phyloP scores from a whole-genome alignment of 2,113 vertebrate species.

The Rhinolophus sinicus region DNA sequence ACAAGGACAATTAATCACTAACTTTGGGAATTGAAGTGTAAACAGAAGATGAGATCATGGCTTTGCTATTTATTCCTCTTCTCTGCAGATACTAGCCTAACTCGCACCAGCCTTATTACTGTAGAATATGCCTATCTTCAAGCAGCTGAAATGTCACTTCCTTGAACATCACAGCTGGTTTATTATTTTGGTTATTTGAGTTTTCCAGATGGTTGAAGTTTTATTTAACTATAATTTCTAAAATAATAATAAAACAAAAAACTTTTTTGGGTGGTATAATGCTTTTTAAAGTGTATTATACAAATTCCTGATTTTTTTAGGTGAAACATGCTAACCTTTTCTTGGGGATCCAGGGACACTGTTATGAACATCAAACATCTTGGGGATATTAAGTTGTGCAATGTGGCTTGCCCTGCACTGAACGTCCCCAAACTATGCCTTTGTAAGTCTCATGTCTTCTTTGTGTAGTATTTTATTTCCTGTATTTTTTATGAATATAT shows the following conservation, averaged over 20 bases:
- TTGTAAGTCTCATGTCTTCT: background rate
- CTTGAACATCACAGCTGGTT: background rate
- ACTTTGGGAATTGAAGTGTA: conserved; percentile 74
- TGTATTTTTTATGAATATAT: background rate
- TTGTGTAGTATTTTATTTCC: background rate
- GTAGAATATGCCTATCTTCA: conserved; percentile 11
- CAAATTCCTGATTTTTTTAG: background rate
- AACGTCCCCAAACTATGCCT: background rate
- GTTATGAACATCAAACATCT: background rate
- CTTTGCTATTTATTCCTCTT: conserved; percentile 62
- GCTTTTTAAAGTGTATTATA: background rate
- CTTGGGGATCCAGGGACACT: background rate
- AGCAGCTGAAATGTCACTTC: background rate
- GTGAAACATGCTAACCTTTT: background rate
- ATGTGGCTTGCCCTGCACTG: background rate
- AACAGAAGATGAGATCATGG: conserved; percentile 78
- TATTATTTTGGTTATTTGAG: background rate
- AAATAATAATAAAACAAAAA: no score
- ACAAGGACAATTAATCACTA: conserved; percentile 77
- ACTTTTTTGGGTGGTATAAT: background rate
- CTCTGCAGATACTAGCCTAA: conserved; percentile 40
- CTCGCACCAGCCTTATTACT: background rate
- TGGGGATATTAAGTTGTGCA: background rate
- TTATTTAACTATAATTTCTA: background rate
- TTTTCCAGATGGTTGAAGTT: conserved; percentile 22